A percentile compares a stretch with the other conserved stretches of the same genome.
phyloP scores from a whole-genome alignment of 2,797 vertebrate species.

The Scyliorhinus canicula region DNA sequence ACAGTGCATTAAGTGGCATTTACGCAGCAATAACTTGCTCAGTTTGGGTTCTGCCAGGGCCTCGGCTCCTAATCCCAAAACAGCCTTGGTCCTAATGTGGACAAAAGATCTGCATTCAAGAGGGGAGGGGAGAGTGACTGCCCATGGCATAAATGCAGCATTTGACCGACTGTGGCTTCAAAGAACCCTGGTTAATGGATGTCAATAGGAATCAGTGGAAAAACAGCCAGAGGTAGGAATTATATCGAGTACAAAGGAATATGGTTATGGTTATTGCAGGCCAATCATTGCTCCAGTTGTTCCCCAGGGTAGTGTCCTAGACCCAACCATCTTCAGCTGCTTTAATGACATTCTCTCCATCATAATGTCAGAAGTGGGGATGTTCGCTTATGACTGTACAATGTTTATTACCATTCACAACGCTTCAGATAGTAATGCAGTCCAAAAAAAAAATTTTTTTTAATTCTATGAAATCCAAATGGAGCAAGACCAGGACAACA shows the following conservation, averaged over 20 bases:
- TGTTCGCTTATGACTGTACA: background rate
- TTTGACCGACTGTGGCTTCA: background rate
- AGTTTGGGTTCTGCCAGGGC: background rate
- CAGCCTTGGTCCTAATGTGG: background rate
- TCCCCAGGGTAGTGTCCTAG: background rate
- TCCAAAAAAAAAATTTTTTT: no score
- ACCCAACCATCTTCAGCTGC: background rate
- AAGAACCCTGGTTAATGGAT: background rate
- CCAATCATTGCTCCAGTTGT: background rate
- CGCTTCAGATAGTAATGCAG: background rate
- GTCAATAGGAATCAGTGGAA: background rate
- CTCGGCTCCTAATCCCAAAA: background rate
- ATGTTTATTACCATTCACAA: background rate
- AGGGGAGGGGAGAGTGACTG: background rate
- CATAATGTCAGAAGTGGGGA: background rate
- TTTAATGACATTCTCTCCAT: background rate
- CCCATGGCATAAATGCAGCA: background rate
- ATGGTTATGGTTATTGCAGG: background rate
- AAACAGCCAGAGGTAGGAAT: background rate
- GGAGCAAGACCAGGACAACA: background rate
- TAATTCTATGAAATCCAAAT: no score
- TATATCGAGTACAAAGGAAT: background rate
- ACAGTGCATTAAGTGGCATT: background rate
- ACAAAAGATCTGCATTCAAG: background rate
- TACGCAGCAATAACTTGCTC: background rate